Conservation (phyloP, 2,797 vertebrate genomes). For the Pogoniulus pusillus region DNA sequence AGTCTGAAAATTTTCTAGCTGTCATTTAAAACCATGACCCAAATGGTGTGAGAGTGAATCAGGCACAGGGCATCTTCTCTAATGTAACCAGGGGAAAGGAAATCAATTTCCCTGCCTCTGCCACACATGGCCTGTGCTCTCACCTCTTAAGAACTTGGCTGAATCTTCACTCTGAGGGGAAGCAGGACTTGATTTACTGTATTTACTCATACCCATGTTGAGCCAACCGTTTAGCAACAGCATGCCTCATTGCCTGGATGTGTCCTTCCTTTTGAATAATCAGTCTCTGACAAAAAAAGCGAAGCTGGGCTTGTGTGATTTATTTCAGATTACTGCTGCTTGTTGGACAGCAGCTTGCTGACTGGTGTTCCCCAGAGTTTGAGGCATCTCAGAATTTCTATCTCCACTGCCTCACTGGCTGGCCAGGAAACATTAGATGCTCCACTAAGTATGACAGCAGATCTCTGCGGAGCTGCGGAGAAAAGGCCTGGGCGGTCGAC, state of each 20-base stretch:
- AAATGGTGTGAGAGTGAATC: background rate
- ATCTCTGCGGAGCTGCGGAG: slow-evolving; percentile 21
- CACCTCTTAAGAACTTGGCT: background rate
- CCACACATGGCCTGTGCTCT: background rate
- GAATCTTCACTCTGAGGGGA: background rate
- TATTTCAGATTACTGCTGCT: slow-evolving; percentile 51
- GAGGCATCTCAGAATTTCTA: slow-evolving; percentile 41
- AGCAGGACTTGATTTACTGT: background rate
- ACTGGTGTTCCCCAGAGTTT: slow-evolving; percentile 52
- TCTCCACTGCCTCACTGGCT: background rate
- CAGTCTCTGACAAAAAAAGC: background rate
- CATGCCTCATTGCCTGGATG: slow-evolving; percentile 32
- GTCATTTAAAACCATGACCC: background rate
- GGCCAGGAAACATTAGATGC: slow-evolving; percentile 55
- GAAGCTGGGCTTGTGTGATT: slow-evolving; percentile 30
- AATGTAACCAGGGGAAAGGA: background rate
- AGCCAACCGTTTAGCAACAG: slow-evolving; percentile 36
- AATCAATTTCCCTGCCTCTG: background rate
- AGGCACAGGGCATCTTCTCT: background rate
- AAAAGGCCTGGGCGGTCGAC: background rate
- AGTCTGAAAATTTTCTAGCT: background rate
- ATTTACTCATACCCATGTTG: slow-evolving; percentile 19
- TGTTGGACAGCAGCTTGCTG: slow-evolving; percentile 62
- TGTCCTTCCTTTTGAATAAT: slow-evolving; percentile 45
- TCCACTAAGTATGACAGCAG: slow-evolving; percentile 57